A percentile compares a stretch with the other conserved stretches of the same genome.
Evolutionary conservation across 2,888 invertebrate species (phyloP).

Genomic region (Aleiodes leptofemur): DNA sequence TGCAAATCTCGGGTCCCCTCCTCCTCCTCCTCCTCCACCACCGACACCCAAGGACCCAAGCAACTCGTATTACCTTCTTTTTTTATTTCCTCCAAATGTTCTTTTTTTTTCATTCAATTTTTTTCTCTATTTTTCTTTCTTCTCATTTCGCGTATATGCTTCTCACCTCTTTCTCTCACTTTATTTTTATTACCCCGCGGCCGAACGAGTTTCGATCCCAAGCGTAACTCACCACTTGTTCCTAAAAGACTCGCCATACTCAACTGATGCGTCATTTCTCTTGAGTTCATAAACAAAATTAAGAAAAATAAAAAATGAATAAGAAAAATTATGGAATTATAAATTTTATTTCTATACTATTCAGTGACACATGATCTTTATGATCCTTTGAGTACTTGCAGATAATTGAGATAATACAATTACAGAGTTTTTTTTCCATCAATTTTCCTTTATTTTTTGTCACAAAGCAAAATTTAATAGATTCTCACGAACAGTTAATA

Average conservation of each 20-base stretch:
- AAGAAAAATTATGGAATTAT: no score
- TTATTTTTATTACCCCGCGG: conserved; percentile 51
- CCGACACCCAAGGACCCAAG: conserved; percentile 51
- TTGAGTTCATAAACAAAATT: conserved; percentile 34
- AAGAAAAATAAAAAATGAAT: conserved; percentile 6
- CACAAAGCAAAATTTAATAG: not conserved
- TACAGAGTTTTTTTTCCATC: not conserved
- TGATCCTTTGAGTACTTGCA: not conserved
- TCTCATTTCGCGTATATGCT: conserved; percentile 8
- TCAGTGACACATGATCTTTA: not conserved
- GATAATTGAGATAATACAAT: not conserved
- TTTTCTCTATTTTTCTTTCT: conserved; percentile 32
- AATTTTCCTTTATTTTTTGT: not conserved
- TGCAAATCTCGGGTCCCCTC: conserved; percentile 65
- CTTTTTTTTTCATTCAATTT: conserved; percentile 31
- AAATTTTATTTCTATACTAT: not conserved
- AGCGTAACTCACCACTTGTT: conserved; percentile 45
- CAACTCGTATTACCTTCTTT: conserved; percentile 39
- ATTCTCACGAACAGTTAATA: conserved; percentile 4
- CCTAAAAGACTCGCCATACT: conserved; percentile 36
- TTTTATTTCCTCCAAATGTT: conserved; percentile 13
- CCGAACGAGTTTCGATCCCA: conserved; percentile 55
- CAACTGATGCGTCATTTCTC: conserved; percentile 41
- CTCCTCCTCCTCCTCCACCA: conserved; percentile 46
- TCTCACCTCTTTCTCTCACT: conserved; percentile 45